phyloP scores from a whole-genome alignment of 2,113 vertebrate species.

The Xenopus laevis region DNA sequence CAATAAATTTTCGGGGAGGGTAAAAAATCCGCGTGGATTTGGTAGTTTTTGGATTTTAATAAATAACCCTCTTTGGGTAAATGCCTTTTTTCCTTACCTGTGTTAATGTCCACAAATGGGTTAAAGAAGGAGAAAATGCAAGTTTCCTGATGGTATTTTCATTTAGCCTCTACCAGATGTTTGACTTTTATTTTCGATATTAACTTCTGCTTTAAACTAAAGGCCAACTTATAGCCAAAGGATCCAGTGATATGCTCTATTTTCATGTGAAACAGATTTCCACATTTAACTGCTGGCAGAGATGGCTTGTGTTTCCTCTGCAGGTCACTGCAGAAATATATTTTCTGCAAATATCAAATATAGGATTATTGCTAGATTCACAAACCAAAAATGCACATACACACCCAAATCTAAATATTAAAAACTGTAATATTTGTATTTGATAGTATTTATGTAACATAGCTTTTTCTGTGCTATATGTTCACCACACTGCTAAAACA shows the following conservation, averaged over 20 bases:
- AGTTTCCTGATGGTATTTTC: background rate
- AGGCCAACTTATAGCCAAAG: constrained; percentile 12
- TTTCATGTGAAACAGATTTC: background rate
- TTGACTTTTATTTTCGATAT: constrained; percentile 23
- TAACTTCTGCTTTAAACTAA: constrained; percentile 16
- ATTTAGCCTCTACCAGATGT: constrained; percentile 20
- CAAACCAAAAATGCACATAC: too few species aligned
- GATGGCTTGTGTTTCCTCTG: background rate
- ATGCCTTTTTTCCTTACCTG: too few species aligned
- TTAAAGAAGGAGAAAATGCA: background rate
- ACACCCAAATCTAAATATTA: too few species aligned
- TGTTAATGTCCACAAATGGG: background rate
- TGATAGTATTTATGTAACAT: too few species aligned
- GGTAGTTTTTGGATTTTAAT: too few species aligned
- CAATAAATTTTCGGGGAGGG: too few species aligned
- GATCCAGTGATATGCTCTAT: constrained; percentile 1
- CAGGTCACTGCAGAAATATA: background rate
- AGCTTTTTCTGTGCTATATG: too few species aligned
- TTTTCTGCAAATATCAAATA: background rate
- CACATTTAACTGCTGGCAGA: background rate
- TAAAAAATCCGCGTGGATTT: too few species aligned
- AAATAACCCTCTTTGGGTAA: too few species aligned
- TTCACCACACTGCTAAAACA: too few species aligned
- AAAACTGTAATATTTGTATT: too few species aligned
- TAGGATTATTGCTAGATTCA: too few species aligned